phyloP scores from a whole-genome alignment of 1,140 invertebrate genomes.

The Pectinophora gossypiella region DNA sequence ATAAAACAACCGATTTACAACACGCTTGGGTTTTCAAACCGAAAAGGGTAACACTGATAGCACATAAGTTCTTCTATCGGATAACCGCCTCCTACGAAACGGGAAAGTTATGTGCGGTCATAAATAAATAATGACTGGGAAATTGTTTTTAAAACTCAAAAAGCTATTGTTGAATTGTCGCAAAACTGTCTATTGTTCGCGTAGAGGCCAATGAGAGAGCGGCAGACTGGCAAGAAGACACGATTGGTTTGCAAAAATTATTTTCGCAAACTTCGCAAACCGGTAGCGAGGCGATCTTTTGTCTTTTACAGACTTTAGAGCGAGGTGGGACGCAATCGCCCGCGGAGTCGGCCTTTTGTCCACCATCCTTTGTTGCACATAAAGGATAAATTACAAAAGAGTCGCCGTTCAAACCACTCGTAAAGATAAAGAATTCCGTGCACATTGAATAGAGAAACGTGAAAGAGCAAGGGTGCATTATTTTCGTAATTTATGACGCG shows the following conservation, averaged over 20 bases:
- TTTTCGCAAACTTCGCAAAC: conserved; percentile 53
- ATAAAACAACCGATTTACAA: conserved; percentile 72
- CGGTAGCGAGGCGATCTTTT: conserved; percentile 47
- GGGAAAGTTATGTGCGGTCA: conserved; percentile 29
- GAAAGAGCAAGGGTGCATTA: conserved; percentile 63
- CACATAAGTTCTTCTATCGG: conserved; percentile 35
- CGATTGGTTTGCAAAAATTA: conserved; percentile 72
- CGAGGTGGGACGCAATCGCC: conserved; percentile 35
- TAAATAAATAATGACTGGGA: conserved; percentile 29
- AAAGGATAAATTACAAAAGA: conserved; percentile 66
- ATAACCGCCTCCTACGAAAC: conserved; percentile 18
- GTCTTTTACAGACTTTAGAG: conserved; percentile 43
- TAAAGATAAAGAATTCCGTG: conserved; percentile 61
- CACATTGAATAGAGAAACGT: conserved; percentile 45
- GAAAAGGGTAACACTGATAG: conserved; percentile 55
- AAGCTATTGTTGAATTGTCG: conserved; percentile 12
- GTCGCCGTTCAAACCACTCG: conserved; percentile 43
- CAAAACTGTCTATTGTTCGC: conserved; percentile 55
- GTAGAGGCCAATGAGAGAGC: conserved; percentile 44
- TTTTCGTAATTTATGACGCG: conserved; percentile 59
- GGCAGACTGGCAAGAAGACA: conserved; percentile 33
- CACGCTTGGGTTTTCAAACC: conserved; percentile 49
- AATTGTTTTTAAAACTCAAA: conserved; percentile 32
- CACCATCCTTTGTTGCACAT: conserved; percentile 51
- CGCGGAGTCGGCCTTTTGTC: conserved; percentile 44